Evolutionary conservation across 1,140 invertebrate genomes (phyloP).

Genomic region (Gonatopus flavifemur): DNA sequence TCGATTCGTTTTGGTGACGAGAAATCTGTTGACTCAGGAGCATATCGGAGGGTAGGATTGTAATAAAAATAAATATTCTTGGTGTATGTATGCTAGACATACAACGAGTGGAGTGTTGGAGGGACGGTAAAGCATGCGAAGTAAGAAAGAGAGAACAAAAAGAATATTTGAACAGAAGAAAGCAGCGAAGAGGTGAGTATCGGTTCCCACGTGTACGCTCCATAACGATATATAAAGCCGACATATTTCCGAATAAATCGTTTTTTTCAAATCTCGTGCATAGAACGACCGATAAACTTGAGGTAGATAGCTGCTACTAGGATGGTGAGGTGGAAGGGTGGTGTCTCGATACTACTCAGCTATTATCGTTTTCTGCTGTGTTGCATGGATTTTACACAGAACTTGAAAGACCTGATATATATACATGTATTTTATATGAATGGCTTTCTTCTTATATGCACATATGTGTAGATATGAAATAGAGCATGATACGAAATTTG

Average conservation of each 20-base stretch:
- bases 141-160: conserved; percentile 14
- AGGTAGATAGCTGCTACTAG: conserved; percentile 6
- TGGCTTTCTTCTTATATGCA: background rate
- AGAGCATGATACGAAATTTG: too few species aligned
- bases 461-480: background rate
- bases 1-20: conserved; percentile 36
- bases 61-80: conserved; percentile 49
- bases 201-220: conserved; percentile 29
- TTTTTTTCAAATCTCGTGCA: conserved; percentile 35
- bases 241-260: conserved; percentile 41
- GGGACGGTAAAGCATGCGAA: conserved; percentile 29
- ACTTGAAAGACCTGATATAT: too few species aligned
- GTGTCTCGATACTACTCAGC: background rate
- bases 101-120: too few species aligned
- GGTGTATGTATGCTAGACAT: conserved; percentile 17
- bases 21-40: conserved; percentile 45
- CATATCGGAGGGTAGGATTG: conserved; percentile 31
- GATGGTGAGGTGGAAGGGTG: background rate
- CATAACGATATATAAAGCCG: conserved; percentile 45
- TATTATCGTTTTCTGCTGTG: conserved; percentile 9
- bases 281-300: conserved; percentile 31
- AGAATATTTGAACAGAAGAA: conserved; percentile 21
- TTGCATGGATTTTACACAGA: conserved; percentile 12
- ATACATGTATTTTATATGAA: too few species aligned
- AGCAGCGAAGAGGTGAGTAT: conserved; percentile 21